Conservation (phyloP, 2,113 vertebrate species). For the Rana temporaria region DNA sequence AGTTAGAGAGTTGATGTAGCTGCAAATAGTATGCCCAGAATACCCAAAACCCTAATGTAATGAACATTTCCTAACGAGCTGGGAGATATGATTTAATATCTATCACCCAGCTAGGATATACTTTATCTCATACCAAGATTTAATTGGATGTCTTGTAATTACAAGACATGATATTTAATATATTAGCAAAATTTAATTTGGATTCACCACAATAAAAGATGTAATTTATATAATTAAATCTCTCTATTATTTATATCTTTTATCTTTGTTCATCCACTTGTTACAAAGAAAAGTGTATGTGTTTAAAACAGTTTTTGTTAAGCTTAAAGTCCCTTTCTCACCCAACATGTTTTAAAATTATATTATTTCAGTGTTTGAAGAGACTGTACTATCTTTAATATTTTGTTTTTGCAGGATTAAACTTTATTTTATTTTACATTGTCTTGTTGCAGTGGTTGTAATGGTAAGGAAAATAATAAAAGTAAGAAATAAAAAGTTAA, state of each 20-base stretch:
- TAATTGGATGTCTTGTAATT: conserved; percentile 50
- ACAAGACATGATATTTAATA: conserved; percentile 39
- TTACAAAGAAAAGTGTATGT: not conserved
- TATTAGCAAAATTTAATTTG: conserved; percentile 33
- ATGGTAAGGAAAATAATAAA: too few species aligned
- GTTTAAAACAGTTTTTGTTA: not conserved
- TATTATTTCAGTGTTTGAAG: too few species aligned
- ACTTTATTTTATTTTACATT: too few species aligned
- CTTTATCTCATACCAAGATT: conserved; percentile 28
- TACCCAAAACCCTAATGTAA: not conserved
- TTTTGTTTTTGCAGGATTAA: too few species aligned
- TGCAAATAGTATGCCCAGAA: not conserved
- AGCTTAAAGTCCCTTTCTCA: too few species aligned
- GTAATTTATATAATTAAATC: conserved; percentile 37
- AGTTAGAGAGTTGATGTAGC: not conserved
- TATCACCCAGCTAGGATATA: conserved; percentile 7
- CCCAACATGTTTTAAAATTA: too few species aligned
- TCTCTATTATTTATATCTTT: conserved; percentile 42
- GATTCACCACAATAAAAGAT: conserved; percentile 37
- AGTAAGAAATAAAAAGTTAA: too few species aligned
- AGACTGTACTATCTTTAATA: too few species aligned
- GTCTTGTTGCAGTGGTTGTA: too few species aligned
- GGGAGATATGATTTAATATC: conserved; percentile 26
- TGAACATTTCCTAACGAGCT: conserved; percentile 23
- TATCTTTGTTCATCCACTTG: conserved; percentile 2